Percentiles rank a stretch among this genome's conserved stretches.
phyloP scores from a whole-genome alignment of 64 coral and sea anemone species.

The Stichodactyla mertensii region DNA sequence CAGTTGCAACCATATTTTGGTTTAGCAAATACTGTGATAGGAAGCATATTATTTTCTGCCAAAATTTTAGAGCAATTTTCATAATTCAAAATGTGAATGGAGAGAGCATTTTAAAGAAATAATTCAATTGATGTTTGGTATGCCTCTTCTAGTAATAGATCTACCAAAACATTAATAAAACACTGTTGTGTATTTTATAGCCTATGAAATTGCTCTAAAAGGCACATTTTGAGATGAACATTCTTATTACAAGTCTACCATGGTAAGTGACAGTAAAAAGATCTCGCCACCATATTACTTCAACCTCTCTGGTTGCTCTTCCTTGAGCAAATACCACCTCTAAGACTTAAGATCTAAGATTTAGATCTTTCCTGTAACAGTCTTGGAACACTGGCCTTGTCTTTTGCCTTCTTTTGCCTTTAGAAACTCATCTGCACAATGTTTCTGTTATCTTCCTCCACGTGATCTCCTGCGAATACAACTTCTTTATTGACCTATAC shows the following conservation, averaged over 20 bases:
- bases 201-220: neutral
- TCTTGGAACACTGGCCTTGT: neutral
- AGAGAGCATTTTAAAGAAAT: no score
- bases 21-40: no score
- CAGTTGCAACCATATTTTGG: no score
- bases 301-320: constrained; percentile 19
- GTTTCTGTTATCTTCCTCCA: neutral
- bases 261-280: constrained; percentile 6
- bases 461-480: neutral
- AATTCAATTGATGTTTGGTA: no score
- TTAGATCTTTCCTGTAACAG: constrained; percentile 15
- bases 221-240: constrained; percentile 26
- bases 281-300: constrained; percentile 37
- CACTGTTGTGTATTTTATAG: neutral
- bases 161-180: no score
- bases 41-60: no score
- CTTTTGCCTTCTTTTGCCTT: neutral
- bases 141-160: no score
- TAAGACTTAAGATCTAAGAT: neutral
- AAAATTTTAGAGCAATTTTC: no score
- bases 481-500: neutral
- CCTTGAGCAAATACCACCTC: constrained; percentile 7
- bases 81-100: no score
- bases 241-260: constrained; percentile 7
- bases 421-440: constrained; percentile 1